phyloP scores from a whole-genome alignment of 2,113 vertebrate species.

The Anguilla rostrata region DNA sequence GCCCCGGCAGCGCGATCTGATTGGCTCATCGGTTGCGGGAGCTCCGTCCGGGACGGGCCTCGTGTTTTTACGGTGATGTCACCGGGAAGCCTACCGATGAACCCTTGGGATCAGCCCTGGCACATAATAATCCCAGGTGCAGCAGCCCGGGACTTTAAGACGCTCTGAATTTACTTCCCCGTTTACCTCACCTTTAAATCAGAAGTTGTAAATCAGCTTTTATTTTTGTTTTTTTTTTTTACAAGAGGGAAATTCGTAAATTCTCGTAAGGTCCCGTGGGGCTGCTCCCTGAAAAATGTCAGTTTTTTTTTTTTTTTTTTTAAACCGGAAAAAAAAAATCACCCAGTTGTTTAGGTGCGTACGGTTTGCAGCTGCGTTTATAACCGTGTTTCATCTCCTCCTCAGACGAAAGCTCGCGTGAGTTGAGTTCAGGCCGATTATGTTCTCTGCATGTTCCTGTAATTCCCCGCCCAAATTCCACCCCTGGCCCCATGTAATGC shows the following conservation, averaged over 20 bases:
- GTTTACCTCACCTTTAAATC: not conserved
- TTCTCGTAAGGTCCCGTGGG: not conserved
- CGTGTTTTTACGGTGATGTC: constrained; percentile 72
- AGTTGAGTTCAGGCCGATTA: not conserved
- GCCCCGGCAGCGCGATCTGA: constrained; percentile 57
- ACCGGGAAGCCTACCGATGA: constrained; percentile 65
- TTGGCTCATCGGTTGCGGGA: constrained; percentile 71
- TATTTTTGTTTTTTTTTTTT: no score
- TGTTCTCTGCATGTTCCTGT: no score
- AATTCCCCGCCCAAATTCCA: no score
- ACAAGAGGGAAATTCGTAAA: not conserved
- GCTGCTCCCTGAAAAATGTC: not conserved
- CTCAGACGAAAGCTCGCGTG: not conserved
- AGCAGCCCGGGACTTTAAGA: not conserved
- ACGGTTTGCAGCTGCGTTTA: not conserved
- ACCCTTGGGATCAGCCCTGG: constrained; percentile 44
- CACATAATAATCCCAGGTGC: not conserved
- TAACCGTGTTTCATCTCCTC: not conserved
- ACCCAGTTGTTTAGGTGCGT: not conserved
- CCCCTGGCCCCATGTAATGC: no score
- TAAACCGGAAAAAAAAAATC: not conserved
- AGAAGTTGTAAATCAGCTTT: not conserved
- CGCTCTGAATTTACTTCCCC: not conserved
- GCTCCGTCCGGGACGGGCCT: constrained; percentile 67
- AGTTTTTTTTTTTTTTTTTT: not conserved